These are phyloP conservation scores for Amniataba percoides DNA, from an alignment of 2,797 vertebrate species.

Conservation along the genomic window DNA sequence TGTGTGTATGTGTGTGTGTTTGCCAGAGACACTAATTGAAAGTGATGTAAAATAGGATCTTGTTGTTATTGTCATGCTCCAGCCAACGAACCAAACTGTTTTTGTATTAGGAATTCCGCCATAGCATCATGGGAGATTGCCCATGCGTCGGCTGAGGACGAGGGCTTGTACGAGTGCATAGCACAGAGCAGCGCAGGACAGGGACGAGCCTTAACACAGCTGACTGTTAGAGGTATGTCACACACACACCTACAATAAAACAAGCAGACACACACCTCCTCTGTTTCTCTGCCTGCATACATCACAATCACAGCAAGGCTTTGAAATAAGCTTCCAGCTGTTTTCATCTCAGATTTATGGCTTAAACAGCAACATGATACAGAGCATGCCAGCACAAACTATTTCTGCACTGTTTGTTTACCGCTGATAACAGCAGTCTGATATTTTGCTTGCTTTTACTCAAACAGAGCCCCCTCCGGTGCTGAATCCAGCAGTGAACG, in stretches of 20 bases:
- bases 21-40: conserved; percentile 37
- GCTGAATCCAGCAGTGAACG: conserved; percentile 82
- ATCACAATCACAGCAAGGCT: conserved; percentile 34
- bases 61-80: conserved; percentile 28
- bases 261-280: conserved; percentile 15
- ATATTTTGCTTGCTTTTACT: conserved; percentile 50
- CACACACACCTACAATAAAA: conserved; percentile 23
- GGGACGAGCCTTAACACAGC: conserved; percentile 82
- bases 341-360: conserved; percentile 35
- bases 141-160: conserved; percentile 83
- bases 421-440: conserved; percentile 40
- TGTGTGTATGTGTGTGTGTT: conserved; percentile 10
- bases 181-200: conserved; percentile 88
- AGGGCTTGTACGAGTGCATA: conserved; percentile 90
- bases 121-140: conserved; percentile 92
- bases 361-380: conserved; percentile 43
- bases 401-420: conserved; percentile 45
- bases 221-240: conserved; percentile 89
- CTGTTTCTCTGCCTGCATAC: conserved; percentile 5
- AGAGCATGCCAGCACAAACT: conserved; percentile 58
- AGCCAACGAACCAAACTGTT: conserved; percentile 51
- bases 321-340: conserved; percentile 55
- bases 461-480: conserved; percentile 89
- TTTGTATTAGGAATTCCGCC: conserved; percentile 83
- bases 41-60: conserved; percentile 46